Evolutionary conservation across 2,113 vertebrate species (phyloP).

Genomic region (Craseonycteris thonglongyai): DNA sequence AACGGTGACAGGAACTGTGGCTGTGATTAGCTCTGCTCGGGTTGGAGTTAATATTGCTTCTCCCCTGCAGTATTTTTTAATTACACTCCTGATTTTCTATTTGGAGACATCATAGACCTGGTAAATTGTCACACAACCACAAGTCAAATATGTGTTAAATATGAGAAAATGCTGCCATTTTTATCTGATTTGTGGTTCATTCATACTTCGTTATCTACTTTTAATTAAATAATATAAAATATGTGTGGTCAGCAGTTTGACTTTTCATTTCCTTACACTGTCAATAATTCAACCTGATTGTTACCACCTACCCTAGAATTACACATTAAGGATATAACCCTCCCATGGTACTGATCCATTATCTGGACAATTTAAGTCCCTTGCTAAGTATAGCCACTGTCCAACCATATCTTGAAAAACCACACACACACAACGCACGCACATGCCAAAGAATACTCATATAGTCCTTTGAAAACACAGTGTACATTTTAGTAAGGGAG

Average conservation of each 20-base stretch:
- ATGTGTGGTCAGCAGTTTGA: conserved; percentile 96
- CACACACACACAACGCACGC: not conserved
- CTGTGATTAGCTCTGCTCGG: conserved; percentile 71
- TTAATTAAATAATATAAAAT: conserved; percentile 99
- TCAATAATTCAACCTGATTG: conserved; percentile 80
- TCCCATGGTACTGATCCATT: conserved; percentile 65
- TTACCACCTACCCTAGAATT: conserved; percentile 77
- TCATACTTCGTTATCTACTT: conserved; percentile 96
- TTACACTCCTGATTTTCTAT: conserved; percentile 81
- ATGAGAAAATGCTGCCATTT: conserved; percentile 96
- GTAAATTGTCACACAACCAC: conserved; percentile 92
- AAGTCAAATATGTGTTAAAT: conserved; percentile 99
- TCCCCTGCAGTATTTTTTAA: conserved; percentile 79
- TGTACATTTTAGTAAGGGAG: not conserved
- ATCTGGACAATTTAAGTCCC: conserved; percentile 60
- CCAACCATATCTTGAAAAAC: conserved; percentile 47
- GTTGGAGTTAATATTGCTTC: conserved; percentile 77
- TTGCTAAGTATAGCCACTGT: conserved; percentile 67
- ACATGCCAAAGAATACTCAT: not conserved
- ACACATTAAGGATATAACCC: conserved; percentile 73
- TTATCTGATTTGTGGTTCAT: conserved; percentile 99
- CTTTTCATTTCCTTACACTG: conserved; percentile 91
- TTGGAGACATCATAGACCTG: conserved; percentile 85
- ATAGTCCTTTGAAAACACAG: not conserved
- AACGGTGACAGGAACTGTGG: conserved; percentile 52